Evolutionary conservation across 2,113 vertebrate genomes (phyloP).

Genomic region (Cercocebus atys): DNA sequence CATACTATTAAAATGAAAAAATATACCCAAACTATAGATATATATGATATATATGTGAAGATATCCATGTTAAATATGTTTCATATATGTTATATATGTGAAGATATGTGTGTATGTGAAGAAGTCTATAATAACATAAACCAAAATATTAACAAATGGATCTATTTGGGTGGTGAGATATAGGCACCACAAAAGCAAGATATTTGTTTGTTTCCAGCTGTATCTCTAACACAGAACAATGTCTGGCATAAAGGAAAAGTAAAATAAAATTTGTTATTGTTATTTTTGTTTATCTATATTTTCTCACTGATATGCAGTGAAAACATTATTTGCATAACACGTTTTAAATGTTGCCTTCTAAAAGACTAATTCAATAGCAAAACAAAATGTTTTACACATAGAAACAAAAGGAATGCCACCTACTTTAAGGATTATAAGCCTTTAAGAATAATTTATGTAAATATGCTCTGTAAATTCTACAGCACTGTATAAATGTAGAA

Average conservation of each 20-base stretch:
- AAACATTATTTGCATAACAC: slow-evolving; percentile 12
- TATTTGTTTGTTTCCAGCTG: background rate
- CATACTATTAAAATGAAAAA: background rate
- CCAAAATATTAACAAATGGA: background rate
- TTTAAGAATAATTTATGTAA: background rate
- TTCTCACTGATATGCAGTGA: slow-evolving; percentile 34
- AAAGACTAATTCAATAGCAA: slow-evolving; percentile 4
- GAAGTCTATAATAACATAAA: background rate
- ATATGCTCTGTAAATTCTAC: background rate
- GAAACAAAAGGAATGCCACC: background rate
- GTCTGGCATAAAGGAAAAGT: background rate
- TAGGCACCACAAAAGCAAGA: background rate
- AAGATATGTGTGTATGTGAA: background rate
- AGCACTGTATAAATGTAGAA: background rate
- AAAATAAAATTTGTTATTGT: background rate
- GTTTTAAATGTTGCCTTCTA: background rate
- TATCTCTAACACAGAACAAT: background rate
- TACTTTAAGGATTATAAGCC: background rate
- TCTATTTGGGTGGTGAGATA: background rate
- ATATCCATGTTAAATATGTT: background rate
- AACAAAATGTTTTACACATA: slow-evolving; percentile 1
- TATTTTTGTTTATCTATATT: slow-evolving; percentile 29
- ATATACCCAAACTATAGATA: background rate
- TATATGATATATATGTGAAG: background rate
- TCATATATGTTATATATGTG: background rate